Conservation (phyloP, 2,113 vertebrate species). For the Symphodus melops region DNA sequence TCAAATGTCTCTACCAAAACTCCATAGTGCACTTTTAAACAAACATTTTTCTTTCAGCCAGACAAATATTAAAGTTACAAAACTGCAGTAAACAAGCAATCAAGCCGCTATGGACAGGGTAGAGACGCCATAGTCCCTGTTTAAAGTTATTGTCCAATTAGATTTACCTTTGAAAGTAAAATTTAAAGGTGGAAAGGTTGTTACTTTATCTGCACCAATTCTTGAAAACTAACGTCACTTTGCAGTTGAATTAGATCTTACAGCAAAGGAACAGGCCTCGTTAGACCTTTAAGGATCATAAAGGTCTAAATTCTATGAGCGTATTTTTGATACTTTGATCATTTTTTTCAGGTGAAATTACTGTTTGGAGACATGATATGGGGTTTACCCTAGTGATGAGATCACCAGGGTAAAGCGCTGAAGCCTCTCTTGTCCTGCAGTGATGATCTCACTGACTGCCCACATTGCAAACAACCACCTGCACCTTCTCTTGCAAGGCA, state of each 20-base stretch:
- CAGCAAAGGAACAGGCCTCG: too few relatives aligned
- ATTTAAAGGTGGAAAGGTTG: too few relatives aligned
- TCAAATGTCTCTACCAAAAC: too few relatives aligned
- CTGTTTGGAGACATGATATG: slow-evolving; percentile 17
- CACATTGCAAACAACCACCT: background rate
- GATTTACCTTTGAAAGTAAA: too few relatives aligned
- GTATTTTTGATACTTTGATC: background rate
- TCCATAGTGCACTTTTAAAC: background rate
- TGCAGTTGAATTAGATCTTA: too few relatives aligned
- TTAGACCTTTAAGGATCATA: too few relatives aligned
- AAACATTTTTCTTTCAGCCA: background rate
- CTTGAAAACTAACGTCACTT: too few relatives aligned
- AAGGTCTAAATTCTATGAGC: background rate
- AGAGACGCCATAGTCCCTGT: too few relatives aligned
- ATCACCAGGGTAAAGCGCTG: background rate
- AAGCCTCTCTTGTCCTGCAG: slow-evolving; percentile 11
- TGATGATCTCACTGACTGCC: slow-evolving; percentile 32
- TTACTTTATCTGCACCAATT: too few relatives aligned
- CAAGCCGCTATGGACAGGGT: too few relatives aligned
- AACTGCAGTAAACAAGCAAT: too few relatives aligned
- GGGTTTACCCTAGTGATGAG: slow-evolving; percentile 1
- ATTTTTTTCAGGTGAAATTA: background rate
- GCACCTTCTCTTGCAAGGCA: background rate
- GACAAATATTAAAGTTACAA: background rate
- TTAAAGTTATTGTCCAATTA: too few relatives aligned